Percentiles rank a stretch among this genome's conserved stretches.
Conservation (phyloP, 2,888 invertebrate species). For the Geotrupes spiniger region DNA sequence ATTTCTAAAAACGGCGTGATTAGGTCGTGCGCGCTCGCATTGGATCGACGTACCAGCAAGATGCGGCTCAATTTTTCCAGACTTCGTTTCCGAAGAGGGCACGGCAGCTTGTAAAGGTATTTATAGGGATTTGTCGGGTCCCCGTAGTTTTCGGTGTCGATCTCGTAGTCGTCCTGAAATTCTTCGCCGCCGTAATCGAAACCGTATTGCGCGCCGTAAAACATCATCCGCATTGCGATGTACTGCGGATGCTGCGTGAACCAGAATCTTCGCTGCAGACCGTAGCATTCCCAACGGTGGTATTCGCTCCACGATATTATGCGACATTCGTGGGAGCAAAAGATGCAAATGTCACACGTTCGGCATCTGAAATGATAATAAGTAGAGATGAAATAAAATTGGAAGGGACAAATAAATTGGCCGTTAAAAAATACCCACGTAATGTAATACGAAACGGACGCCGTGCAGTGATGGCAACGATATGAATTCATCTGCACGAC, state of each 20-base stretch:
- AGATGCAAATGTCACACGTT: conserved; percentile 31
- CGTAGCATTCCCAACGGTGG: conserved; percentile 36
- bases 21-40: background rate
- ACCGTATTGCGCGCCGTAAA: conserved; percentile 30
- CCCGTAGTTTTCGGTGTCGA: conserved; percentile 28
- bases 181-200: conserved; percentile 24
- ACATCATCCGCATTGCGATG: conserved; percentile 33
- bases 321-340: conserved; percentile 30
- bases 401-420: no score
- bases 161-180: conserved; percentile 8
- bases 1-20: conserved; percentile 25
- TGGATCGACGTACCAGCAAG: conserved; percentile 28
- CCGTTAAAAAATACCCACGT: conserved; percentile 25
- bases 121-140: conserved; percentile 10
- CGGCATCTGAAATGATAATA: conserved; percentile 27
- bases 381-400: background rate
- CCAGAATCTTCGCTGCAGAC: conserved; percentile 35
- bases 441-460: conserved; percentile 26
- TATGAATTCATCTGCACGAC: conserved; percentile 17
- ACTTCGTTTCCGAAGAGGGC: conserved; percentile 27
- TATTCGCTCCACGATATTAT: conserved; percentile 26
- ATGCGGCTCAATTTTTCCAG: conserved; percentile 26
- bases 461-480: conserved; percentile 34
- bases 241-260: conserved; percentile 27
- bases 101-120: conserved; percentile 25